A percentile compares a stretch with the other conserved stretches of the same genome.
phyloP scores from a whole-genome alignment of 2,113 vertebrate genomes.

The Vidua macroura region DNA sequence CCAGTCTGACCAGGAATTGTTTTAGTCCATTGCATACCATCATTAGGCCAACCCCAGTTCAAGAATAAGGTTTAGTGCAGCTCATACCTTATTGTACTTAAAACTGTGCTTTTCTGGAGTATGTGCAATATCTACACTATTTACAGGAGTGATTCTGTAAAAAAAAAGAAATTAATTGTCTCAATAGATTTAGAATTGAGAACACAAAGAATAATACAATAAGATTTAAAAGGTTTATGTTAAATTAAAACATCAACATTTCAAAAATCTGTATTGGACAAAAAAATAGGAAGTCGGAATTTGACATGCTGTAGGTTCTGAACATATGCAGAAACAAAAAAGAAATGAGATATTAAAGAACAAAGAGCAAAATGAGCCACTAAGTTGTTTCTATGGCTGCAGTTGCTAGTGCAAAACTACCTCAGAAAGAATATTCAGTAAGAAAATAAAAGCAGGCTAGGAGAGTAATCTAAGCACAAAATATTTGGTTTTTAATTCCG shows the following conservation, averaged over 20 bases:
- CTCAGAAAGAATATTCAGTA: background rate
- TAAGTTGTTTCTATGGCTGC: background rate
- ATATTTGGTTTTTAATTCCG: background rate
- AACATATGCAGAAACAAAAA: background rate
- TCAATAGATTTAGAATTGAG: background rate
- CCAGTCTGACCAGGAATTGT: background rate
- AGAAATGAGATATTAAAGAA: background rate
- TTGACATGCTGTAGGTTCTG: background rate
- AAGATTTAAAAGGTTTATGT: background rate
- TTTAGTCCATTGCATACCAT: background rate
- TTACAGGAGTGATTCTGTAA: background rate
- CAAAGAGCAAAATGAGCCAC: background rate
- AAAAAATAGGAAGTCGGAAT: background rate
- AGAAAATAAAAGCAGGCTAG: background rate
- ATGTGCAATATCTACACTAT: background rate
- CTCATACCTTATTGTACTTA: background rate
- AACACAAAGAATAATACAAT: background rate
- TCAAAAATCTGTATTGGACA: background rate
- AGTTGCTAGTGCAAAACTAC: background rate
- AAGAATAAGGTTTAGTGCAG: background rate
- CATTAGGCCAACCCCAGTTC: background rate
- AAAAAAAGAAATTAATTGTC: background rate
- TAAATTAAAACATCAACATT: background rate
- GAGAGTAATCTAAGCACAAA: background rate
- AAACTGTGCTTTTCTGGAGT: background rate